A percentile compares a stretch with the other conserved stretches of the same genome.
These are phyloP conservation scores for Opisthograptis luteolata DNA, from an alignment of 2,888 invertebrate species.

Conservation along the genomic window DNA sequence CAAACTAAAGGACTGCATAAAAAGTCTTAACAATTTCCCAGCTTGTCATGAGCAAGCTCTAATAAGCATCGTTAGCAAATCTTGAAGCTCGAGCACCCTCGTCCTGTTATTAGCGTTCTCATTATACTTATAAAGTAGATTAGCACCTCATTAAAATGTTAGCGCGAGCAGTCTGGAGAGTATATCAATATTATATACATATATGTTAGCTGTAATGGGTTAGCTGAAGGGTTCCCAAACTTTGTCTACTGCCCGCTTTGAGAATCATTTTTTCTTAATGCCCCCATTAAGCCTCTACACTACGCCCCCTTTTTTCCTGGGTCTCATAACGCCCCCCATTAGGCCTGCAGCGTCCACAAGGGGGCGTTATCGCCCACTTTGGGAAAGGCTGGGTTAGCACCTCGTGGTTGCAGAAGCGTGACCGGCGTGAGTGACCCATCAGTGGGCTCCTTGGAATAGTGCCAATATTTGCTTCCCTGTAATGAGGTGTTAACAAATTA, in stretches of 20 bases:
- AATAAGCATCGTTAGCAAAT: conserved; percentile 25
- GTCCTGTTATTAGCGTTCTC: conserved; percentile 41
- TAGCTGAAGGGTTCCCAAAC: too few species aligned
- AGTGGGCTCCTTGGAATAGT: conserved; percentile 19
- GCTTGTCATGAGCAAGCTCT: conserved; percentile 5
- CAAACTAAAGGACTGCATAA: too few species aligned
- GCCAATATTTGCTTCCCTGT: conserved; percentile 10
- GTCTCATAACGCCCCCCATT: too few species aligned
- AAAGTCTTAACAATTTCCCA: not conserved
- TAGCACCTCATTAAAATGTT: conserved; percentile 36
- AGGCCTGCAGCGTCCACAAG: too few species aligned
- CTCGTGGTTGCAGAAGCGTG: not conserved
- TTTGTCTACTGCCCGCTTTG: too few species aligned
- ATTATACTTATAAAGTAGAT: conserved; percentile 42
- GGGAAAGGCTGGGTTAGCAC: conserved; percentile 23
- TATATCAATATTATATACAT: too few species aligned
- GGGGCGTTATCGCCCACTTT: too few species aligned
- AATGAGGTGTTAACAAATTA: conserved; percentile 18
- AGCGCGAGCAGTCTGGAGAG: not conserved
- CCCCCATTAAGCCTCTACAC: too few species aligned
- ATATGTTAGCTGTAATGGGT: too few species aligned
- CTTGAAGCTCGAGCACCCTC: conserved; percentile 31
- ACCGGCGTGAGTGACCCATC: conserved; percentile 19
- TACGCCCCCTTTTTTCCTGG: too few species aligned
- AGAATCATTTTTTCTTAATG: not conserved